Percentiles rank a stretch among this genome's conserved stretches.
Evolutionary conservation across 1,140 invertebrate species (phyloP).

Genomic region (Aleiodes sp.): DNA sequence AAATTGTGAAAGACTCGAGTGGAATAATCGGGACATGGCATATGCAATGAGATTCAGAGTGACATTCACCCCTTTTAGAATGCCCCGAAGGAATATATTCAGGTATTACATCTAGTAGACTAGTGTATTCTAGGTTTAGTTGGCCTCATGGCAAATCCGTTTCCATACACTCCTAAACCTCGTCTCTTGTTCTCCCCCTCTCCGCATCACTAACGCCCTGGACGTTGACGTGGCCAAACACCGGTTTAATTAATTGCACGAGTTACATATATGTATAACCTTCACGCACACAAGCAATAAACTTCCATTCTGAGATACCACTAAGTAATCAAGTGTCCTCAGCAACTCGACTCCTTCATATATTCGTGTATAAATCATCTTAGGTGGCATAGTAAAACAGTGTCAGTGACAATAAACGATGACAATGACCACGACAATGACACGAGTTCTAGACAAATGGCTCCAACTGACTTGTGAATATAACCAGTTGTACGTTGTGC

Average conservation of each 20-base stretch:
- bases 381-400: background rate
- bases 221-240: slow-evolving; percentile 56
- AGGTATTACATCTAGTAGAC: slow-evolving; percentile 61
- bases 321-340: background rate
- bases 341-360: background rate
- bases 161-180: too few species aligned
- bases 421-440: slow-evolving; percentile 21
- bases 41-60: slow-evolving; percentile 6
- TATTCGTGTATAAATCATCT: background rate
- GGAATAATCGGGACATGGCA: slow-evolving; percentile 13
- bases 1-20: slow-evolving; percentile 7
- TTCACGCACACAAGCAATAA: background rate
- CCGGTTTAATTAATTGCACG: slow-evolving; percentile 58
- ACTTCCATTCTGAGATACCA: background rate
- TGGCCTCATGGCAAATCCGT: slow-evolving; percentile 54
- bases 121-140: slow-evolving; percentile 56
- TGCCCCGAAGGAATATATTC: slow-evolving; percentile 56
- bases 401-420: slow-evolving; percentile 21
- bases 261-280: background rate
- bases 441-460: slow-evolving; percentile 8
- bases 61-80: slow-evolving; percentile 44
- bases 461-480: background rate
- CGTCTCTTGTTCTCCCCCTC: too few species aligned
- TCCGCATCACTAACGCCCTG: slow-evolving; percentile 44
- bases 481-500: background rate